Percentiles rank a stretch among this genome's conserved stretches.
These are phyloP conservation scores for Bos taurus DNA, from an alignment of 2,113 vertebrate genomes.

Conservation along the genomic window DNA sequence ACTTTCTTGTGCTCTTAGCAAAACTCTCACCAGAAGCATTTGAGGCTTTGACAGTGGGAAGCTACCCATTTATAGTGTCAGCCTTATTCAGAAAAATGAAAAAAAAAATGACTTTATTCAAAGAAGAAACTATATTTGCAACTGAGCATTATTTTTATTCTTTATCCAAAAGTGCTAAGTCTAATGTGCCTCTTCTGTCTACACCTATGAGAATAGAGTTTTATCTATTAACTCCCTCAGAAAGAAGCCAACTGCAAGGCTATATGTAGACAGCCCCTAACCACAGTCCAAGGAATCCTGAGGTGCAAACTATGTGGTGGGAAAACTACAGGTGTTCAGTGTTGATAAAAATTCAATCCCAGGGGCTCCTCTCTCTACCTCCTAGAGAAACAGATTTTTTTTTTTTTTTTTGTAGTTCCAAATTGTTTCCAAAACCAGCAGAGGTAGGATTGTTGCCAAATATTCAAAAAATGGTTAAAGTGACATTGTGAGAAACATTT, in stretches of 20 bases:
- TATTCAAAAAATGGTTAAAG: background rate
- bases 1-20: background rate
- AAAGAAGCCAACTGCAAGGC: background rate
- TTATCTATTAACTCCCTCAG: background rate
- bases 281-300: background rate
- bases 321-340: background rate
- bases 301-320: background rate
- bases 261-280: background rate
- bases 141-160: background rate
- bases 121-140: background rate
- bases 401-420: background rate
- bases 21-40: background rate
- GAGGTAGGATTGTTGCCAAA: background rate
- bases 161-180: background rate
- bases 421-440: background rate
- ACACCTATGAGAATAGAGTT: background rate
- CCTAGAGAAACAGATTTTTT: background rate
- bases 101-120: background rate
- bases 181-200: background rate
- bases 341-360: background rate
- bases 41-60: background rate
- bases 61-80: background rate
- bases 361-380: background rate
- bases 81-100: background rate
- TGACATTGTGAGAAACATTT: background rate